Percentiles rank a stretch among this genome's conserved stretches.
phyloP scores from a whole-genome alignment of 2,113 vertebrate species.

The Phainopepla nitens region DNA sequence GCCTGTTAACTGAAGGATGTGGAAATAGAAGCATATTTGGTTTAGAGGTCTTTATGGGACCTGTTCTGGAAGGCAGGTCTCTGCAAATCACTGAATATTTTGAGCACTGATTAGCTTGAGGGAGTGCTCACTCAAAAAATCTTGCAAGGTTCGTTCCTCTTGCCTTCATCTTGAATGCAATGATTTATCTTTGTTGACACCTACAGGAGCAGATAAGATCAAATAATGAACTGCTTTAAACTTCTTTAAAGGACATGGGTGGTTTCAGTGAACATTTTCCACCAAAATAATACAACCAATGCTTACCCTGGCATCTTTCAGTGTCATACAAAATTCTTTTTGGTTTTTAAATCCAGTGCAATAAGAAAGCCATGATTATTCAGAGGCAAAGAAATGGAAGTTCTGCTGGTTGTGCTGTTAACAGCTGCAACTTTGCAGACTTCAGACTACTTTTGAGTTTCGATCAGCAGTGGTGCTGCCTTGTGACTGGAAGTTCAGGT shows the following conservation, averaged over 20 bases:
- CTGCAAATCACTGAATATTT: not conserved
- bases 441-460: not conserved
- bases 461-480: not conserved
- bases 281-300: not conserved
- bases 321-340: not conserved
- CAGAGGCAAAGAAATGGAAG: not conserved
- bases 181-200: conserved; percentile 29
- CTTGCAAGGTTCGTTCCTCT: not conserved
- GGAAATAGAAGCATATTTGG: not conserved
- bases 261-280: conserved; percentile 16
- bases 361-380: not conserved
- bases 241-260: not conserved
- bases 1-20: not conserved
- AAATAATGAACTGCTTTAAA: conserved; percentile 4
- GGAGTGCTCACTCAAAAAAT: conserved; percentile 6
- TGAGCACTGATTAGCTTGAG: not conserved
- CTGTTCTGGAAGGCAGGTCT: not conserved
- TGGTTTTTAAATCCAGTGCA: not conserved
- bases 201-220: conserved; percentile 8
- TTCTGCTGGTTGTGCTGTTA: not conserved
- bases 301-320: not conserved
- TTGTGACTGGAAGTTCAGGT: not conserved
- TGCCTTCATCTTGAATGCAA: not conserved
- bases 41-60: not conserved
- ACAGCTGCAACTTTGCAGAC: not conserved